These are phyloP conservation scores for Sparus aurata DNA, from an alignment of 2,797 vertebrate genomes.

Conservation along the genomic window DNA sequence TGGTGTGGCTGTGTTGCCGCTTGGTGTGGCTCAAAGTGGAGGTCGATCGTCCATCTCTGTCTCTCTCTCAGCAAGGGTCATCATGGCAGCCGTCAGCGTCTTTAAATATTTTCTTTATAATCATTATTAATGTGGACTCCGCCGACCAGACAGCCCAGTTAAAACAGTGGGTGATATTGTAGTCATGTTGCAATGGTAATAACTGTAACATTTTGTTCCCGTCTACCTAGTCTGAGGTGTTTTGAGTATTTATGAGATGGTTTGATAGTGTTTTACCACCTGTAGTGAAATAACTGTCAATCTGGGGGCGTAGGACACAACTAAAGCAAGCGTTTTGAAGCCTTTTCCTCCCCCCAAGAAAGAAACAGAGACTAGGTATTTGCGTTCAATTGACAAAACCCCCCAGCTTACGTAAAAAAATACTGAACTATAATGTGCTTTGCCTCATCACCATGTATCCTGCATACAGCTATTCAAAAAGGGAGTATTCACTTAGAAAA, in stretches of 20 bases:
- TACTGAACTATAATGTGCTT: too few species aligned
- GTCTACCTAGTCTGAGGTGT: background rate
- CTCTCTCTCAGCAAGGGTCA: conserved; percentile 30
- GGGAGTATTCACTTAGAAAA: too few species aligned
- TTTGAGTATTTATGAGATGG: background rate
- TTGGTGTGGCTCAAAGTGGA: conserved; percentile 29
- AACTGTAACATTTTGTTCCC: conserved; percentile 18
- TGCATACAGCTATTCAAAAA: too few species aligned
- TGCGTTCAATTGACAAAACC: too few species aligned
- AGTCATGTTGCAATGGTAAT: background rate
- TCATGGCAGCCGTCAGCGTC: conserved; percentile 24
- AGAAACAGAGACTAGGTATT: too few species aligned
- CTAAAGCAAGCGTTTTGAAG: background rate
- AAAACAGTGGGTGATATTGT: conserved; percentile 24
- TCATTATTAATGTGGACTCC: conserved; percentile 26
- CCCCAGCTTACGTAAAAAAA: too few species aligned
- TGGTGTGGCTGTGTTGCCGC: conserved; percentile 41
- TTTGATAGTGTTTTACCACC: background rate
- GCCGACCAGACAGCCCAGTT: conserved; percentile 24
- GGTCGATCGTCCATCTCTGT: conserved; percentile 39
- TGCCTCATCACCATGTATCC: too few species aligned
- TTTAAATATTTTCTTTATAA: conserved; percentile 43
- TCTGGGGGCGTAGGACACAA: background rate
- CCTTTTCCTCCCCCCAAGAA: too few species aligned
- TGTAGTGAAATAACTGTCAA: background rate